A percentile compares a stretch with the other conserved stretches of the same genome.
Evolutionary conservation across 2,888 invertebrate species (phyloP).

Genomic region (Netelia virgata): DNA sequence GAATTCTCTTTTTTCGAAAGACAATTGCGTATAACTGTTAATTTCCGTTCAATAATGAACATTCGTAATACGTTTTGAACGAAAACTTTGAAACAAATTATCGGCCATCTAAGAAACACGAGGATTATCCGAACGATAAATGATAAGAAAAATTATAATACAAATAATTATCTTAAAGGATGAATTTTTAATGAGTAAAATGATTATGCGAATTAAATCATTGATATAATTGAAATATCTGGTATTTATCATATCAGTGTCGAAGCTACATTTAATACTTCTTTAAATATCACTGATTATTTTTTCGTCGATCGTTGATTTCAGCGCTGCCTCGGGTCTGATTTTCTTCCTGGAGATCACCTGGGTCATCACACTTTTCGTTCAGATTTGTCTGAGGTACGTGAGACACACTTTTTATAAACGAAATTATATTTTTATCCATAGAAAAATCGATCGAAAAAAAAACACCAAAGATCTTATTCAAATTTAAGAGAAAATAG

Average conservation of each 20-base stretch:
- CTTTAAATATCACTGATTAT: neutral
- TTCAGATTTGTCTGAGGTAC: constrained; percentile 87
- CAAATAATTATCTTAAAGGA: neutral
- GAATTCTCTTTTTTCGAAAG: constrained; percentile 29
- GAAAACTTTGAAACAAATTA: neutral
- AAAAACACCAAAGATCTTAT: no score
- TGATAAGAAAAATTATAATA: neutral
- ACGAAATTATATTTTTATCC: neutral
- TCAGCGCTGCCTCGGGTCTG: constrained; percentile 86
- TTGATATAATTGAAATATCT: no score
- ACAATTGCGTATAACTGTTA: neutral
- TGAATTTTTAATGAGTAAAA: neutral
- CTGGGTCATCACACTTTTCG: constrained; percentile 88
- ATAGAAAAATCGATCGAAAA: no score
- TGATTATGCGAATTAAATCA: neutral
- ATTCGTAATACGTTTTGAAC: neutral
- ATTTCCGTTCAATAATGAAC: no score
- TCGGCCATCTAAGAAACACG: neutral
- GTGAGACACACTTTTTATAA: constrained; percentile 71
- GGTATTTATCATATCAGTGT: no score
- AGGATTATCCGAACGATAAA: neutral
- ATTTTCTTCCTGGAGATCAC: constrained; percentile 88
- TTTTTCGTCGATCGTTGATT: constrained; percentile 61
- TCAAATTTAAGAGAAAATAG: no score
- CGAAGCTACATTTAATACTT: no score